A percentile compares a stretch with the other conserved stretches of the same genome.
These are phyloP conservation scores for Lepeophtheirus salmonis DNA, from an alignment of 1,140 invertebrate species.

Conservation along the genomic window DNA sequence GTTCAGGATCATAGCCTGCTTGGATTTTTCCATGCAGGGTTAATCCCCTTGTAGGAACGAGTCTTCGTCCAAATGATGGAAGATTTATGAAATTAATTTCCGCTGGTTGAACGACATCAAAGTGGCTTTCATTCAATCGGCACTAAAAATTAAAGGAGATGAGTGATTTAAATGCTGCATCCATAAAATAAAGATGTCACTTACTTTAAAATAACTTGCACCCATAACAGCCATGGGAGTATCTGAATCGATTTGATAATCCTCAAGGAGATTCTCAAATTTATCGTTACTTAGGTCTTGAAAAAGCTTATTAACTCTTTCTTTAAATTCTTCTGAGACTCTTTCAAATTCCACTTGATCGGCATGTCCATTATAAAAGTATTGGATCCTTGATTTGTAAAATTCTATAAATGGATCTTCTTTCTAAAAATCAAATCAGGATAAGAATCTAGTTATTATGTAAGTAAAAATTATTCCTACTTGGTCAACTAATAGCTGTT, in stretches of 20 bases:
- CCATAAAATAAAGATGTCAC: not conserved
- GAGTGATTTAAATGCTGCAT: not conserved
- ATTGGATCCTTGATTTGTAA: slow-evolving; percentile 1
- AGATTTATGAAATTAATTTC: slow-evolving; percentile 14
- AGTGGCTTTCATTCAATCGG: not conserved
- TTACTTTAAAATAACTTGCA: slow-evolving; percentile 6
- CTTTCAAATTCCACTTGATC: slow-evolving; percentile 1
- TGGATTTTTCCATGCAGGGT: not conserved
- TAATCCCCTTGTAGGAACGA: not conserved
- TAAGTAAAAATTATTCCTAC: too few species aligned
- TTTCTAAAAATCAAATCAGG: slow-evolving; percentile 6
- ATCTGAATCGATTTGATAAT: not conserved
- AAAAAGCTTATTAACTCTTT: not conserved
- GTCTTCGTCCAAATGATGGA: not conserved
- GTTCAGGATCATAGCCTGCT: not conserved
- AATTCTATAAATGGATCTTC: slow-evolving; percentile 14
- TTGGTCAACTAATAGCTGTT: slow-evolving; percentile 4
- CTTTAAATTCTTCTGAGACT: not conserved
- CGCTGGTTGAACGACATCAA: not conserved
- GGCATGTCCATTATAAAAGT: slow-evolving; percentile 5
- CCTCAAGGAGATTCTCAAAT: not conserved
- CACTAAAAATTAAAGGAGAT: not conserved
- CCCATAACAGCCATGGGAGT: slow-evolving; percentile 3
- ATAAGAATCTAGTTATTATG: too few species aligned
- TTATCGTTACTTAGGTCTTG: not conserved